Conservation (phyloP, 1,140 invertebrate species). For the Glomeris maerens region DNA sequence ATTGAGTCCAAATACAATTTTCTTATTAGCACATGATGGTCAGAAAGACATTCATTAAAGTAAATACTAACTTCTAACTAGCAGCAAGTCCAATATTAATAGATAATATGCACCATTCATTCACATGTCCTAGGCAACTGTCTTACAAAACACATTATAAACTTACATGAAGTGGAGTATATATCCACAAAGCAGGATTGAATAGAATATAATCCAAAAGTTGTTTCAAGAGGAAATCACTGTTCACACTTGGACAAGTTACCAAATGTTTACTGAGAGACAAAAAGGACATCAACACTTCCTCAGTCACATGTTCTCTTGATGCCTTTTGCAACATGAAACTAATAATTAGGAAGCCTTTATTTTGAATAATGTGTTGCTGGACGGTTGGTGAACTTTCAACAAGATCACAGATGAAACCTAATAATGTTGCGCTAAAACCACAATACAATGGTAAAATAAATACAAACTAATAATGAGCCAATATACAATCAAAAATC, state of each 20-base stretch:
- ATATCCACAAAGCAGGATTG: conserved; percentile 97
- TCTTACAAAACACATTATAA: not conserved
- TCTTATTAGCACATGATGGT: not conserved
- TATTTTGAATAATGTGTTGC: conserved; percentile 96
- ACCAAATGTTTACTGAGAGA: conserved; percentile 93
- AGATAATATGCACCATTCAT: not conserved
- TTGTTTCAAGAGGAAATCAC: conserved; percentile 90
- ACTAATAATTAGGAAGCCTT: conserved; percentile 95
- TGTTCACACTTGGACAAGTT: conserved; percentile 79
- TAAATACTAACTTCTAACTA: conserved; percentile 2
- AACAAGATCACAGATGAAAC: conserved; percentile 92
- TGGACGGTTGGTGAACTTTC: conserved; percentile 93
- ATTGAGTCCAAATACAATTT: too few relatives aligned
- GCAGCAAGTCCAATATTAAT: not conserved
- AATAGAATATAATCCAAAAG: conserved; percentile 96
- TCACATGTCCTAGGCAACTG: not conserved
- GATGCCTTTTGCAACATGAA: conserved; percentile 89
- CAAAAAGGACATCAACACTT: conserved; percentile 83
- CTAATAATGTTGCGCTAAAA: conserved; percentile 80
- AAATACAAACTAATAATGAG: conserved; percentile 18
- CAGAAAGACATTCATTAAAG: not conserved
- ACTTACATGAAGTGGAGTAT: conserved; percentile 75
- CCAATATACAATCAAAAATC: conserved; percentile 10
- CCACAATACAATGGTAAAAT: conserved; percentile 9
- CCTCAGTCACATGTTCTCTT: conserved; percentile 80